Conservation (phyloP, 2,888 invertebrate genomes). For the Metacarcinus magister region DNA sequence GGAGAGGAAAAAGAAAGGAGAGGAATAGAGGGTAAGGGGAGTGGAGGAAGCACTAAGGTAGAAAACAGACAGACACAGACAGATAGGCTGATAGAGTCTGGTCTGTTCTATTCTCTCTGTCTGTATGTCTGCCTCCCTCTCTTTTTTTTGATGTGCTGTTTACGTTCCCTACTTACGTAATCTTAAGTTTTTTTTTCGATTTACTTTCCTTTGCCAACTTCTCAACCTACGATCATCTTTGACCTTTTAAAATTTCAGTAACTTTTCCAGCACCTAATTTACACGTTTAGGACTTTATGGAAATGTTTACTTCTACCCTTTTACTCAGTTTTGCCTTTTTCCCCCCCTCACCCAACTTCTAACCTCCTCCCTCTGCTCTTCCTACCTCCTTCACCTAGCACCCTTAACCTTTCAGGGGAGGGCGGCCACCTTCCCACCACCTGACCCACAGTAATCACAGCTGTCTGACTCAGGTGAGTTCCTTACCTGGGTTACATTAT, state of each 20-base stretch:
- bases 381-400: not conserved
- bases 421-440: not conserved
- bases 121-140: conserved; percentile 3
- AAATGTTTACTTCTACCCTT: not conserved
- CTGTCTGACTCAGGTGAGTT: conserved; percentile 11
- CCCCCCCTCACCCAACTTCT: not conserved
- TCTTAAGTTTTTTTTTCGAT: not conserved
- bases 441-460: conserved; percentile 14
- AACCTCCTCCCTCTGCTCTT: not conserved
- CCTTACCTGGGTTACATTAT: not conserved
- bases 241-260: not conserved
- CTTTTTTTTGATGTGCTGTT: not conserved
- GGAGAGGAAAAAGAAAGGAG: not conserved
- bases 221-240: not conserved
- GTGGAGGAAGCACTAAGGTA: not conserved
- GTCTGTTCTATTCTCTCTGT: not conserved
- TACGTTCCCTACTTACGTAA: not conserved
- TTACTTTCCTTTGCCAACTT: not conserved
- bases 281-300: too few species aligned
- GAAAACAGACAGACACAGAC: not conserved
- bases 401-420: not conserved
- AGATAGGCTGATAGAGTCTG: not conserved
- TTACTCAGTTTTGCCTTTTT: not conserved
- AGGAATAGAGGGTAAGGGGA: not conserved
- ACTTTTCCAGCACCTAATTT: too few species aligned